Base-by-base conservation (phyloP, 2,113 vertebrate genomes). In the Myxocyprinus asiaticus region DNA sequence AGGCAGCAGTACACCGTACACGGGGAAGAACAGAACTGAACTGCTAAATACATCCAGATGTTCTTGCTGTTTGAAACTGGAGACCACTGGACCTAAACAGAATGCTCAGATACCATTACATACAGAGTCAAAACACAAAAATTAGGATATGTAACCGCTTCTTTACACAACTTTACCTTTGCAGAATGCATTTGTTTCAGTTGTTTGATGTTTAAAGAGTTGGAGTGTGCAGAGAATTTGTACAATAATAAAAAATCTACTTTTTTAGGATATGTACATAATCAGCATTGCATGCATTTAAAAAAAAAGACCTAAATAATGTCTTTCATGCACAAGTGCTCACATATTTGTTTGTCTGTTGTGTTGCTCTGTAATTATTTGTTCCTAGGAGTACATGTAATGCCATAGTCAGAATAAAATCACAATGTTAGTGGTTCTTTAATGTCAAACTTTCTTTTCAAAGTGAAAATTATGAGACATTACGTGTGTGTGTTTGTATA, bases 31-130 rank as follows among this genome's bases (percentile, higher is more conserved):
- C 22, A 33, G 22, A 33, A 33, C 22, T 33, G 22, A 33, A 33
- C 22, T 14, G 45, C 8, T 76, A 76, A 76, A 76, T 53, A 53
- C 47, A 76, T 76, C 73, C 73, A 76, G 73, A 76, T 76, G 73
- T 63, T 76, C 48, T 65, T 15, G 47, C 73, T 48, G 22, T 76
- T 76, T 76, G 73, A 64, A 76, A 76, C 73, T 43, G 73, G 73
- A 76, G 61, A 76, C 73, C 70, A 10, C 59, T 65, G 47, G 58
- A 12, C 58, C 58, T 74, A 33, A 42, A 53, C 45, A 65, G 73
- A 74, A 64, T 48, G 2, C 61, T 64, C 59, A 50, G 59, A 42
- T 45, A 15, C 45, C 14, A 3, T 51, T 42, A 51, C 47, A 51
- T n/a, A 22, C 15, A 33, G 59, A 7, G 10, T 11, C 47, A 51